Base-by-base conservation (phyloP, 2,113 vertebrate species). In the Microtus richardsoni region DNA sequence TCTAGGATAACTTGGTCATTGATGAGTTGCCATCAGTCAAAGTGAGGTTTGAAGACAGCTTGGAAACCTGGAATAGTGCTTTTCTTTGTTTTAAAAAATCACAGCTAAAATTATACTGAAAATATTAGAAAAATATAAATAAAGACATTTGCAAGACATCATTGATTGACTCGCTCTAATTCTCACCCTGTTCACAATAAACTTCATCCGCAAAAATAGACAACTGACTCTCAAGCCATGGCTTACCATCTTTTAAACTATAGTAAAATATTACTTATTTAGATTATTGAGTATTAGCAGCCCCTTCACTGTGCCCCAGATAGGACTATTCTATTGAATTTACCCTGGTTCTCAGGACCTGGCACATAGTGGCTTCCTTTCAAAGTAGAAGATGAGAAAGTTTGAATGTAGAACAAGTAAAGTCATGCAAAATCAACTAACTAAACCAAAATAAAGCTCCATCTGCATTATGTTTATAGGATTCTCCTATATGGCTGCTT, bases 181-280 rank as follows among this genome's bases (percentile, higher is more conserved):
- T 47, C 49, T 80, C 30, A 33, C 21, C 49, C 91, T 91, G 80
- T 7, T 85, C 83, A 52, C 39, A 52, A 44, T 44, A 75, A 88
- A 85, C 26, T 86, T 91, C 71, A 90, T 94, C 66, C 88, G 44
- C 30, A 93, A 92, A 96, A 87, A n/a, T 44, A 78, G 49, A n/a
- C 68, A 84, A 30, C 60, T 68, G n/a, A 33, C 16, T 44, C 60
- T 39, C 24, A 24, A 90, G 77, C 26, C 41, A 62, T 17, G 47
- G 39, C 60, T 79, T 84, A 74, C 54, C 41, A 7, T 13, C 33
- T 74, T 95, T 91, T 89, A 36, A 89, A 71, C 24, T 52, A 39
- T 36, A 89, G 47, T 52, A 77, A 86, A 84, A 84, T 39, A 39
- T 85, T 41, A 54, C 58, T 62, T 52, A 66, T 5, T 47, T 79